Evolutionary conservation across 2,888 invertebrate species (phyloP).

Genomic region (Melieria omissa): DNA sequence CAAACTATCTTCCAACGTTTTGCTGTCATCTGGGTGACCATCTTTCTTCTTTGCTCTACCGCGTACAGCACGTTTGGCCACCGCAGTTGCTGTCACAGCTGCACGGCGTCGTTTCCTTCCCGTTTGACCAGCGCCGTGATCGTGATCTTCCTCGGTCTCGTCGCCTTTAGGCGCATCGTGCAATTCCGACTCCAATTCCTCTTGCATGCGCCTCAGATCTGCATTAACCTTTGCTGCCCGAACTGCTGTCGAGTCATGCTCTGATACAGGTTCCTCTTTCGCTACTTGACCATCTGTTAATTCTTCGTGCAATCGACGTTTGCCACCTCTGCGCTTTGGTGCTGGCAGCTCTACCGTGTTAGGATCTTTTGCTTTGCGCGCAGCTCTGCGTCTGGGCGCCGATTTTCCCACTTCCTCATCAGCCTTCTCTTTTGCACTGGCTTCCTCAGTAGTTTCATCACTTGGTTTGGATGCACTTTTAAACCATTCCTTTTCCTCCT

Average conservation of each 20-base stretch:
- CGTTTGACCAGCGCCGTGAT: slow-evolving; percentile 1
- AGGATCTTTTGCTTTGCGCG: neutral
- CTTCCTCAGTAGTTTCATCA: neutral
- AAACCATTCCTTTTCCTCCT: no score
- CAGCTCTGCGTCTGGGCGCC: neutral
- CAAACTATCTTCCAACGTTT: neutral
- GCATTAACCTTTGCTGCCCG: no score
- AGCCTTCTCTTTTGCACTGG: neutral
- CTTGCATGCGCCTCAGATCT: neutral
- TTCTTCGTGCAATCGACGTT: slow-evolving; percentile 7
- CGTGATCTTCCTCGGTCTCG: neutral
- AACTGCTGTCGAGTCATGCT: no score
- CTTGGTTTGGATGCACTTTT: no score
- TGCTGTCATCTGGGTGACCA: slow-evolving; percentile 22
- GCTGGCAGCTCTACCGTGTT: neutral
- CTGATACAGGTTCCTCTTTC: no score
- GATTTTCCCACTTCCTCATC: neutral
- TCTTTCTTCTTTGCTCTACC: neutral
- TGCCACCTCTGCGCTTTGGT: slow-evolving; percentile 9
- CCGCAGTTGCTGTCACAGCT: neutral
- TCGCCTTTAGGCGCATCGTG: neutral
- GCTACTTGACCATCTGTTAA: no score
- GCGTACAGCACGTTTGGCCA: neutral
- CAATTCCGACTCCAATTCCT: neutral
- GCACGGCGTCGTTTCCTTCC: neutral